Conservation (phyloP, 2,797 vertebrate genomes). For the Chaetodon trifasciatus region DNA sequence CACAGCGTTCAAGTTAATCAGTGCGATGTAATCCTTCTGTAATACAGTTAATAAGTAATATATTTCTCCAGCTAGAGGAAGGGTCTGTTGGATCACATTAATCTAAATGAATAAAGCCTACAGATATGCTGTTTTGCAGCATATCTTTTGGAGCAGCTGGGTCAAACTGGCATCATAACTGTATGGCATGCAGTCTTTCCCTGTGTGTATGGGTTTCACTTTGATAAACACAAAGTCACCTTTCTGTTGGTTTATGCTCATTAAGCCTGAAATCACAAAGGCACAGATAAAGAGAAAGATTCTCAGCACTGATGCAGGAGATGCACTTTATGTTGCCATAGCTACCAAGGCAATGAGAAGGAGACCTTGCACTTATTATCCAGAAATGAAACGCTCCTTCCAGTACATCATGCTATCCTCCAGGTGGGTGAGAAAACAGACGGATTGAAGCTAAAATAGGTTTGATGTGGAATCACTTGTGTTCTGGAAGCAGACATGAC, state of each 20-base stretch:
- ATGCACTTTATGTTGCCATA: slow-evolving; percentile 57
- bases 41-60: not conserved
- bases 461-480: slow-evolving; percentile 24
- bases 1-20: not conserved
- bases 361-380: slow-evolving; percentile 53
- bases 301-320: not conserved
- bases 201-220: not conserved
- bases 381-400: slow-evolving; percentile 35
- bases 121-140: not conserved
- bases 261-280: slow-evolving; percentile 14
- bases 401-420: not conserved
- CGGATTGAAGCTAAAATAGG: slow-evolving; percentile 20
- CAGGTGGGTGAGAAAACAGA: not conserved
- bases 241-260: not conserved
- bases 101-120: not conserved
- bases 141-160: not conserved
- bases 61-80: not conserved
- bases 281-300: not conserved
- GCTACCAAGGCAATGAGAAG: slow-evolving; percentile 34
- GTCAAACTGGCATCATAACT: not conserved
- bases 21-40: not conserved
- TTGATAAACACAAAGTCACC: not conserved
- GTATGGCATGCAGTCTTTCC: not conserved
- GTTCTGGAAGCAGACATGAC: slow-evolving; percentile 4
- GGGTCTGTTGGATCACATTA: not conserved